Evolutionary conservation across 2,888 invertebrate species (phyloP).

Genomic region (Volucella inanis): DNA sequence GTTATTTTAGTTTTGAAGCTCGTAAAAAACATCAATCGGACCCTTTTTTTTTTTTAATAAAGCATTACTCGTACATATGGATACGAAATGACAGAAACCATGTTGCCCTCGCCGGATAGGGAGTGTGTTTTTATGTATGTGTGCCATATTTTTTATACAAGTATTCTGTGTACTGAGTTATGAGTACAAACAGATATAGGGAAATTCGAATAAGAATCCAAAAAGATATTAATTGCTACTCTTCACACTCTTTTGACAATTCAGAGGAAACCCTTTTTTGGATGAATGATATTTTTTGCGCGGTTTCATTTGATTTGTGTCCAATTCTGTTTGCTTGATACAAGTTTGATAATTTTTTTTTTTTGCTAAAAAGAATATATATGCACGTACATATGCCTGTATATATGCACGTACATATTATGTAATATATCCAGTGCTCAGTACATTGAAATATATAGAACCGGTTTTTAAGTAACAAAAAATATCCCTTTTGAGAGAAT

Average conservation of each 20-base stretch:
- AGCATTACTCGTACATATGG: too few species aligned
- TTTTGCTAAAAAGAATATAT: slow-evolving; percentile 40
- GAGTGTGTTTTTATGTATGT: background rate
- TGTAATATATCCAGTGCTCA: slow-evolving; percentile 32
- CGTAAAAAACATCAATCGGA: too few species aligned
- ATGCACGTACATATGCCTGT: slow-evolving; percentile 1
- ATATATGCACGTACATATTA: slow-evolving; percentile 44
- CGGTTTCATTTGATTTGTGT: slow-evolving; percentile 40
- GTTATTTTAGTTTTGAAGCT: too few species aligned
- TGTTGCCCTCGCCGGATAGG: too few species aligned
- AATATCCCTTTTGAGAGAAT: slow-evolving; percentile 32
- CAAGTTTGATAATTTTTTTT: slow-evolving; percentile 18
- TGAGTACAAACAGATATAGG: slow-evolving; percentile 10
- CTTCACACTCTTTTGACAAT: slow-evolving; percentile 47
- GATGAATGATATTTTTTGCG: slow-evolving; percentile 31
- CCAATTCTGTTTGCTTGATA: slow-evolving; percentile 14
- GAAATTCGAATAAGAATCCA: slow-evolving; percentile 32
- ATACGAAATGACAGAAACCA: too few species aligned
- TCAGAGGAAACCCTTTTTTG: slow-evolving; percentile 53
- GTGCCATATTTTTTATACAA: slow-evolving; percentile 22
- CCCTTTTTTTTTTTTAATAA: too few species aligned
- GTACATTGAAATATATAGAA: slow-evolving; percentile 65
- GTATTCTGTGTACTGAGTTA: slow-evolving; percentile 41
- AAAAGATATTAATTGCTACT: slow-evolving; percentile 72
- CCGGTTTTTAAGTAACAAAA: slow-evolving; percentile 58